Conservation (phyloP, 2,888 invertebrate species). For the Ophonus ardosiacus region DNA sequence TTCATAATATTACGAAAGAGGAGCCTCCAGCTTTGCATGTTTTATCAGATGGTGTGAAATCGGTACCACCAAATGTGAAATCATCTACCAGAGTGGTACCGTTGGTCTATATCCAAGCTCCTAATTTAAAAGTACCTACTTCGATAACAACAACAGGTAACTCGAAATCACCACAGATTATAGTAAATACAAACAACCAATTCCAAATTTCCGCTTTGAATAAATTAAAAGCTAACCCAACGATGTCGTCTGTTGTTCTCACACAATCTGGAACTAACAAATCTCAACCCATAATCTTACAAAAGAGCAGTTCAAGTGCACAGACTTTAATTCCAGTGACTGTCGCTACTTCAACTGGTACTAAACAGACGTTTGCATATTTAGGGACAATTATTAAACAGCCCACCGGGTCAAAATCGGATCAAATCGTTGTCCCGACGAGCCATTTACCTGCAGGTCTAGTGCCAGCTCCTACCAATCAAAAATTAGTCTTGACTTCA, state of each 20-base stretch:
- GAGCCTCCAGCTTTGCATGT: constrained; percentile 52
- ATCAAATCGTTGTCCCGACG: constrained; percentile 66
- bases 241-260: constrained; percentile 62
- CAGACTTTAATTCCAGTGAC: constrained; percentile 66
- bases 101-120: constrained; percentile 59
- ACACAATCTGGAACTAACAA: constrained; percentile 55
- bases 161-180: constrained; percentile 57
- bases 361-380: constrained; percentile 73
- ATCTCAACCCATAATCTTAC: constrained; percentile 64
- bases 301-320: constrained; percentile 64
- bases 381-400: constrained; percentile 73
- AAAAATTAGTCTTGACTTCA: constrained; percentile 79
- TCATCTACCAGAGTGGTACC: constrained; percentile 45
- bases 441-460: constrained; percentile 64
- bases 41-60: constrained; percentile 18
- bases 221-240: constrained; percentile 62
- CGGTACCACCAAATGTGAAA: constrained; percentile 44
- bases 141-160: constrained; percentile 46
- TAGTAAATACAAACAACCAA: constrained; percentile 64
- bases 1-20: constrained; percentile 34
- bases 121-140: constrained; percentile 51
- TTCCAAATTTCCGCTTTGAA: constrained; percentile 65
- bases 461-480: constrained; percentile 71
- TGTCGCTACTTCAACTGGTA: constrained; percentile 62
- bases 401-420: constrained; percentile 66